Evolutionary conservation across 1,140 invertebrate species (phyloP), one percentile per base, ranked within the genome.

Genomic region (Lutraria rhynchaena): DNA sequence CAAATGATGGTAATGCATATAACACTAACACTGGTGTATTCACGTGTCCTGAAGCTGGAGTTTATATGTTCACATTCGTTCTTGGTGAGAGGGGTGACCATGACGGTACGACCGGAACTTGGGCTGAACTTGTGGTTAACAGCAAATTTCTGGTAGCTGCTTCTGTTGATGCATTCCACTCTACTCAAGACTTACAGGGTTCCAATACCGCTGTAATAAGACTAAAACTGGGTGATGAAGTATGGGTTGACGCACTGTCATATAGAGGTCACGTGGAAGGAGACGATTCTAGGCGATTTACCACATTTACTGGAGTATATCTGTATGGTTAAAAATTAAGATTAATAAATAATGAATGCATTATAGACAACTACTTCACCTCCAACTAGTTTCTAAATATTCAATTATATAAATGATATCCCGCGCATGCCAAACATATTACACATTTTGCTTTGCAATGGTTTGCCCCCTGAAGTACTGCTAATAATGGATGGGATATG

Each of bases 1-100:
- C 51, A 29, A 71, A 71, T 22, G 67, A 71, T 35, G 67, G 67
- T 24, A 44, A 15, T 27, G 67, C 46, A 19, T 71, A 71, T 22
- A 46, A 29, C 37, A 9, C 67, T 5, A 11, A 51, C 19, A 71
- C 67, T 3, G 67, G 67, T 11, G 51, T 55, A 17, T 71, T 71
- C 51, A 71, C 67, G 19, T 71, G 67, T 49, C 13, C 67, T 13
- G 44, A 71, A 17, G 67, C 15, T 13, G 67, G 67, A 2, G 51
- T 55, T n/a, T 71, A 71, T 49, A 51, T 71, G 51, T 71, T 71
- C 46, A 71, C 46, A 29, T 71, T 71, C 37, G 29, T 44, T 27
- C 29, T 71, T 71, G 67, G 67, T 11, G 46, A 71, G 37, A 33
- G 67, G 19, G 67, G 53, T n/a, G n/a, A n/a, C 41, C 24, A 51